Conservation (phyloP, 1,140 invertebrate genomes). For the Lithobius niger region DNA sequence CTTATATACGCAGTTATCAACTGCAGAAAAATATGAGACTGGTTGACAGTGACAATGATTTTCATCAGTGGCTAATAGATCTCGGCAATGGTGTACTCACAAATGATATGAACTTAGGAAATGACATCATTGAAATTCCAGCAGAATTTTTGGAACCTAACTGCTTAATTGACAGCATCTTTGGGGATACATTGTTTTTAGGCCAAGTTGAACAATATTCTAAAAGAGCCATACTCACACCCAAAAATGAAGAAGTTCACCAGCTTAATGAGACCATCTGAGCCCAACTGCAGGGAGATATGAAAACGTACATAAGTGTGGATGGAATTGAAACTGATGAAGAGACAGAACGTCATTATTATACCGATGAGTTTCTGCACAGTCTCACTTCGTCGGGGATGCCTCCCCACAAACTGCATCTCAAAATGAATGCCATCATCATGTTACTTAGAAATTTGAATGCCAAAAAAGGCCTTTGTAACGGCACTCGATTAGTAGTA, state of each 20-base stretch:
- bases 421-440: no score
- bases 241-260: constrained; percentile 11
- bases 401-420: no score
- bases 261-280: not conserved
- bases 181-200: constrained; percentile 8
- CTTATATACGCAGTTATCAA: constrained; percentile 7
- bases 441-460: constrained; percentile 12
- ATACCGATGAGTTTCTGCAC: not conserved
- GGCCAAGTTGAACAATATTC: constrained; percentile 10
- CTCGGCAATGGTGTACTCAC: constrained; percentile 19
- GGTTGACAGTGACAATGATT: constrained; percentile 13
- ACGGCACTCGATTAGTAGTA: no score
- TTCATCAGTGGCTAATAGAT: constrained; percentile 15
- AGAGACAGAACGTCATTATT: not conserved
- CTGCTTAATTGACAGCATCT: constrained; percentile 8
- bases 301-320: not conserved
- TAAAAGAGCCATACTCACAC: constrained; percentile 13
- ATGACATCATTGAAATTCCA: constrained; percentile 15
- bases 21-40: not conserved
- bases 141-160: constrained; percentile 5
- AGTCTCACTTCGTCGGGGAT: not conserved
- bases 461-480: constrained; percentile 11
- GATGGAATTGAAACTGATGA: not conserved
- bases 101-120: not conserved
- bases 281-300: not conserved